Conservation (phyloP, 1,140 invertebrate species). For the Drosophila nigrodunni region DNA sequence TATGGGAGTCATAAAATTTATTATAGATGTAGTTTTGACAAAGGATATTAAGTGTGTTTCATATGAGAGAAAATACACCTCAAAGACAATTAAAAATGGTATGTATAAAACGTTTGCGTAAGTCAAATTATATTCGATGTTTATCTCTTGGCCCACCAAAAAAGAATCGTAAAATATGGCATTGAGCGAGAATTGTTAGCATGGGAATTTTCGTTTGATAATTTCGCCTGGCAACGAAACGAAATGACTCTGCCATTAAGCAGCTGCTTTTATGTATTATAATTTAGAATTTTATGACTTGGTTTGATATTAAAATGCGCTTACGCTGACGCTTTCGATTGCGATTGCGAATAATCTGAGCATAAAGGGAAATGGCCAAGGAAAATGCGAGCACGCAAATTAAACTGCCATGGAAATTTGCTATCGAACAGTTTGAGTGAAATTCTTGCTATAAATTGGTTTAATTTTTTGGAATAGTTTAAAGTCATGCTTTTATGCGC, state of each 20-base stretch:
- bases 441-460: slow-evolving; percentile 48
- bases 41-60: slow-evolving; percentile 4
- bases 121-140: slow-evolving; percentile 34
- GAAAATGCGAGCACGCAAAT: slow-evolving; percentile 31
- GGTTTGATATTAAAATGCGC: slow-evolving; percentile 35
- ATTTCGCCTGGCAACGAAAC: slow-evolving; percentile 18
- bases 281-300: slow-evolving; percentile 40
- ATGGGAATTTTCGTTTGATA: slow-evolving; percentile 15
- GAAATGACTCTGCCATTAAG: slow-evolving; percentile 18
- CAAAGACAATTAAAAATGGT: slow-evolving; percentile 42
- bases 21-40: slow-evolving; percentile 11
- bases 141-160: slow-evolving; percentile 12
- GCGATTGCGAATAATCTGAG: slow-evolving; percentile 1
- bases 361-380: slow-evolving; percentile 6
- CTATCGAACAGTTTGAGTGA: slow-evolving; percentile 51
- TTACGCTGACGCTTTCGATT: slow-evolving; percentile 2
- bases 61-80: slow-evolving; percentile 20
- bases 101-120: neutral
- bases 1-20: slow-evolving; percentile 16
- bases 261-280: slow-evolving; percentile 43
- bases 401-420: slow-evolving; percentile 21
- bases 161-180: slow-evolving; percentile 39
- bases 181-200: slow-evolving; percentile 14
- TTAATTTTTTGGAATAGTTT: slow-evolving; percentile 39
- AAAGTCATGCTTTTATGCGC: slow-evolving; percentile 37